Evolutionary conservation across 2,797 vertebrate species (phyloP).

Genomic region (Sebastes cheni): DNA sequence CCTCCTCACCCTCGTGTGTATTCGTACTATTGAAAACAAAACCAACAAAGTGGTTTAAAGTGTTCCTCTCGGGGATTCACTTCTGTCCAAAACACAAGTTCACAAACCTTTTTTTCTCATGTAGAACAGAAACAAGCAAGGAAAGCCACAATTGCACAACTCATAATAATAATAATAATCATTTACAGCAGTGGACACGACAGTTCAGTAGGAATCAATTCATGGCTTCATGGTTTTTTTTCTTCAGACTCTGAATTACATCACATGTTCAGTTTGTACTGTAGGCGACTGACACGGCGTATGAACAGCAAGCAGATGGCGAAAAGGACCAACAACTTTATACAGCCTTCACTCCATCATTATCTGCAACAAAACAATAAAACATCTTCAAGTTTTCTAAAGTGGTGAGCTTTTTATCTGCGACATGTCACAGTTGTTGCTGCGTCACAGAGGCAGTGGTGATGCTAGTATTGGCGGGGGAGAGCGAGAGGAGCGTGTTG

Average conservation of each 20-base stretch:
- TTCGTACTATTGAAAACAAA: slow-evolving; percentile 5
- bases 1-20: slow-evolving; percentile 8
- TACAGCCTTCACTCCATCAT: slow-evolving; percentile 40
- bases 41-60: not conserved
- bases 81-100: slow-evolving; percentile 48
- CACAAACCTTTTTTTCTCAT: slow-evolving; percentile 27
- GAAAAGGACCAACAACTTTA: slow-evolving; percentile 50
- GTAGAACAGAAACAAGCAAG: slow-evolving; percentile 45
- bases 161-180: slow-evolving; percentile 32
- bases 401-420: slow-evolving; percentile 14
- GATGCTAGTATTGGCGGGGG: slow-evolving; percentile 53
- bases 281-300: slow-evolving; percentile 56
- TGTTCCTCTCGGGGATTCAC: slow-evolving; percentile 2
- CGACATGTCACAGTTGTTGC: not conserved
- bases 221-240: slow-evolving; percentile 18
- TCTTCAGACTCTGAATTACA: slow-evolving; percentile 48
- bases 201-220: slow-evolving; percentile 42
- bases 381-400: slow-evolving; percentile 15
- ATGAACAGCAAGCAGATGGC: slow-evolving; percentile 72
- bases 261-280: slow-evolving; percentile 56
- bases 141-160: slow-evolving; percentile 72
- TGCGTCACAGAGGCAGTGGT: slow-evolving; percentile 70
- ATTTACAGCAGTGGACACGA: slow-evolving; percentile 68
- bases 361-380: slow-evolving; percentile 7
- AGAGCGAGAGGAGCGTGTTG: slow-evolving; percentile 58